A percentile compares a stretch with the other conserved stretches of the same genome.
These are phyloP conservation scores for Tamias sibiricus DNA, from an alignment of 2,113 vertebrate species.

Conservation along the genomic window DNA sequence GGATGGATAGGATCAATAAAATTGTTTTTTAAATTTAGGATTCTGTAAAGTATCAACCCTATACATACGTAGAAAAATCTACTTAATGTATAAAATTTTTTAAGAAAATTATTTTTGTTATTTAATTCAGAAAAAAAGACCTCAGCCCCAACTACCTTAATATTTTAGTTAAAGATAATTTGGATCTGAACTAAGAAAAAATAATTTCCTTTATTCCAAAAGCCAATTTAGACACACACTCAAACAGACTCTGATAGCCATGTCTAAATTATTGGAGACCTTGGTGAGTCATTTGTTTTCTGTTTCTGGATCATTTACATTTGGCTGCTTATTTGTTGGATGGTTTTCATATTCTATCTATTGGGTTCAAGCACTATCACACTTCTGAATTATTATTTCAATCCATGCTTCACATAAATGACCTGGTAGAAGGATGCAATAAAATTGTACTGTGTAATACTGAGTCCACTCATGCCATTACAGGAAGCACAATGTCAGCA, in stretches of 20 bases:
- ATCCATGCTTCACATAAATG: conserved; percentile 58
- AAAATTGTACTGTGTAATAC: conserved; percentile 38
- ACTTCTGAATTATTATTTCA: conserved; percentile 74
- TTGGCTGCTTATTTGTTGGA: conserved; percentile 58
- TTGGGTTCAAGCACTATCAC: conserved; percentile 38
- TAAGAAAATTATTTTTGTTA: neutral
- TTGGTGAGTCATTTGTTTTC: conserved; percentile 4
- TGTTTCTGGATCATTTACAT: conserved; percentile 49
- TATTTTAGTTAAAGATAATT: neutral
- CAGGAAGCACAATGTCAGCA: conserved; percentile 71
- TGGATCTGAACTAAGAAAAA: neutral
- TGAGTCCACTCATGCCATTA: conserved; percentile 62
- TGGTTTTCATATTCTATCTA: neutral
- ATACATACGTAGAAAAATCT: neutral
- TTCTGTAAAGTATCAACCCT: neutral
- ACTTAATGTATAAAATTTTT: neutral
- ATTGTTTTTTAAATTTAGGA: neutral
- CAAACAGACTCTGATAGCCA: neutral
- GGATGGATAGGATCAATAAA: neutral
- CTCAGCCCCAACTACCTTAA: neutral
- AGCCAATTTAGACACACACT: neutral
- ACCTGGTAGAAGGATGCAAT: conserved; percentile 48
- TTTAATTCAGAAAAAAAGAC: conserved; percentile 23
- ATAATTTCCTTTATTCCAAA: conserved; percentile 33
- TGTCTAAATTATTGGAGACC: conserved; percentile 57